A percentile compares a stretch with the other conserved stretches of the same genome.
Conservation (phyloP, 1,140 invertebrate species). For the Drosophila tsacasi region DNA sequence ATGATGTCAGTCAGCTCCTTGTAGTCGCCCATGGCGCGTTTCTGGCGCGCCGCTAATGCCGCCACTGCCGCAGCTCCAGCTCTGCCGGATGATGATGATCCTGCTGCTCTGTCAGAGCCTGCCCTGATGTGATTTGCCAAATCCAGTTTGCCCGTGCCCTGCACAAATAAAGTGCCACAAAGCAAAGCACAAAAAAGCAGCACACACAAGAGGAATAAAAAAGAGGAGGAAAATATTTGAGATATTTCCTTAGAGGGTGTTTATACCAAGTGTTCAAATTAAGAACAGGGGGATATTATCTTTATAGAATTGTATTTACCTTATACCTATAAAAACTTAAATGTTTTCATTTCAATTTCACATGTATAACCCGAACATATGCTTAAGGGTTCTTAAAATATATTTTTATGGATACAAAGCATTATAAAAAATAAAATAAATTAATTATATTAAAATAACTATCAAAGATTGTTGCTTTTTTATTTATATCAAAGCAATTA, state of each 20-base stretch:
- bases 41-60: conserved; percentile 54
- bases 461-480: too few species aligned
- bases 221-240: conserved; percentile 59
- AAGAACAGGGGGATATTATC: neutral
- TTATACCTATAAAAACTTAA: too few species aligned
- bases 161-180: conserved; percentile 71
- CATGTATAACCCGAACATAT: too few species aligned
- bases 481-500: too few species aligned
- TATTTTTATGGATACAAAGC: too few species aligned
- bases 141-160: conserved; percentile 79
- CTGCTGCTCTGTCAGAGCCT: conserved; percentile 16
- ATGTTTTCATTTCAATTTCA: too few species aligned
- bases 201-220: conserved; percentile 8
- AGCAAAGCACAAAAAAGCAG: conserved; percentile 36
- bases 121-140: conserved; percentile 75
- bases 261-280: conserved; percentile 13
- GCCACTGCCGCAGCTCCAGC: conserved; percentile 15
- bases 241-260: conserved; percentile 63
- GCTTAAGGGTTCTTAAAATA: too few species aligned
- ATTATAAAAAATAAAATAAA: too few species aligned
- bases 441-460: too few species aligned
- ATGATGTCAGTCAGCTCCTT: conserved; percentile 79
- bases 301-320: neutral
- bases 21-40: conserved; percentile 77
- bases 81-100: conserved; percentile 31